A percentile compares a stretch with the other conserved stretches of the same genome.
Conservation (phyloP, 2,888 invertebrate species). For the Quadriops clusia region DNA sequence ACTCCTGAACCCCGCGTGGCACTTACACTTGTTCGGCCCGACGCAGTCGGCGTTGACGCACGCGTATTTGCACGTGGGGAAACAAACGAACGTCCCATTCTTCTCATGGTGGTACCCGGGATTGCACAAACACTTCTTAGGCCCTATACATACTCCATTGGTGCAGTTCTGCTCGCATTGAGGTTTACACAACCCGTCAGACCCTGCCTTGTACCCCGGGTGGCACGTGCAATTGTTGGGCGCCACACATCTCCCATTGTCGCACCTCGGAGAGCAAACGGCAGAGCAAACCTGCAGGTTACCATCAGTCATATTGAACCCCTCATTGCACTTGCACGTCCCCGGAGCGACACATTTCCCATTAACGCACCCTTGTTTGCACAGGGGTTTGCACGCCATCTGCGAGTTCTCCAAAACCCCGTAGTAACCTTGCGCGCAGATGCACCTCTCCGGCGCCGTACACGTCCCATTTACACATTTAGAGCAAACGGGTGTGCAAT, state of each 20-base stretch:
- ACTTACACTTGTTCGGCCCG: constrained; percentile 39
- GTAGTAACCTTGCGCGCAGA: constrained; percentile 7
- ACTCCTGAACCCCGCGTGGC: constrained; percentile 26
- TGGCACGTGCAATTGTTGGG: too few species aligned
- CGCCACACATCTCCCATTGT: constrained; percentile 52
- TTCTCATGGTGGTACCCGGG: background rate
- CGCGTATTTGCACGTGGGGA: background rate
- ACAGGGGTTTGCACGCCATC: constrained; percentile 33
- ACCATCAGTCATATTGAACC: too few species aligned
- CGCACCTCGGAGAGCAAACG: constrained; percentile 46
- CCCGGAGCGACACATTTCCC: constrained; percentile 41
- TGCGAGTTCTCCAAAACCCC: constrained; percentile 6
- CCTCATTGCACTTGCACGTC: too few species aligned
- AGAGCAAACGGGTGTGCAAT: constrained; percentile 12
- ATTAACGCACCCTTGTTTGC: constrained; percentile 33
- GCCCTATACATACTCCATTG: too few species aligned
- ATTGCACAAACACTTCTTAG: constrained; percentile 43
- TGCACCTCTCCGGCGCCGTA: constrained; percentile 13
- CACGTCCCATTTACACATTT: constrained; percentile 12
- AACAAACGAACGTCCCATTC: too few species aligned
- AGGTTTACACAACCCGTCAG: too few species aligned
- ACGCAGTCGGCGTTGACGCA: background rate
- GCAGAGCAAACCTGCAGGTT: too few species aligned
- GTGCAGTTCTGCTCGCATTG: too few species aligned
- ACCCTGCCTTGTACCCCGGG: too few species aligned